Conservation (phyloP, 2,113 vertebrate genomes). For the Heteronetta atricapilla region DNA sequence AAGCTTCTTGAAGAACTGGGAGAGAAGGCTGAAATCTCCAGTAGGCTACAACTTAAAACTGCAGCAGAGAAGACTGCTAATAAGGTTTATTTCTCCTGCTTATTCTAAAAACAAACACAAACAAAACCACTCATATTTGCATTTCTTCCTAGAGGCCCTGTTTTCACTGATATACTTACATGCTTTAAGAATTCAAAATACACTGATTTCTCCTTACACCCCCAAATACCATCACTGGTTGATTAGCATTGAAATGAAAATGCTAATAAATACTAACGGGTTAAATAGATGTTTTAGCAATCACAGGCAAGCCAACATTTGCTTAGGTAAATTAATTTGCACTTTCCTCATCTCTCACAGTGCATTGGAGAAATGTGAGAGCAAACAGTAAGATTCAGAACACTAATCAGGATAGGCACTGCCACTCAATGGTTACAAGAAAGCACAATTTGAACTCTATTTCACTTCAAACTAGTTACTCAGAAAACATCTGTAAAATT, state of each 20-base stretch:
- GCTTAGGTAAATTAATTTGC: not conserved
- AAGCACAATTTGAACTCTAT: not conserved
- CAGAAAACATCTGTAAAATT: not conserved
- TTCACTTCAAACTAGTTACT: not conserved
- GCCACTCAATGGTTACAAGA: not conserved
- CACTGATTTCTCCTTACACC: not conserved
- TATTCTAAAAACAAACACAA: not conserved
- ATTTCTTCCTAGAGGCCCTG: not conserved
- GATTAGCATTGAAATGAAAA: slow-evolving; percentile 10
- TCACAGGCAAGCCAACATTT: not conserved
- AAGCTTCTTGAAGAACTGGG: not conserved
- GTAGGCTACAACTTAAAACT: not conserved
- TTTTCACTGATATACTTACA: not conserved
- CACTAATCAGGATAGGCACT: not conserved
- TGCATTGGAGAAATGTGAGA: not conserved
- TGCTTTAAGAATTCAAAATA: not conserved
- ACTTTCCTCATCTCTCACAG: not conserved
- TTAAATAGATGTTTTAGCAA: not conserved
- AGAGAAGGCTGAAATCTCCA: not conserved
- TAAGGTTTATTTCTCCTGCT: not conserved
- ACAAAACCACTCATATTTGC: not conserved
- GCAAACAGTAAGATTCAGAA: not conserved
- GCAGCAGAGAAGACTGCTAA: not conserved
- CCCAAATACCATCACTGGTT: not conserved
- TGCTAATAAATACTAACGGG: not conserved